phyloP scores from a whole-genome alignment of 2,888 invertebrate genomes.

The Perdita meconis region DNA sequence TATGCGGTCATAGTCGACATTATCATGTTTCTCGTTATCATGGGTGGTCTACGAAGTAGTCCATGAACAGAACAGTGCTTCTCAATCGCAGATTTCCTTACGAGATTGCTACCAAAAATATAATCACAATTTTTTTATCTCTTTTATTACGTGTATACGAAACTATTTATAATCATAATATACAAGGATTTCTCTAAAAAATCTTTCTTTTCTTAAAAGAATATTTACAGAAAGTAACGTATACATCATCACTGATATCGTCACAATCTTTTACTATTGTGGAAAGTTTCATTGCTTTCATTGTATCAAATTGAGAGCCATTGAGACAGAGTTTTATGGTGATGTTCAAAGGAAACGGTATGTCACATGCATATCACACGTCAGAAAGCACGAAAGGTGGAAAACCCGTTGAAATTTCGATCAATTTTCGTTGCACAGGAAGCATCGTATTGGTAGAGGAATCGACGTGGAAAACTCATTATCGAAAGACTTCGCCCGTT shows the following conservation, averaged over 20 bases:
- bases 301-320: constrained; percentile 10
- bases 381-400: constrained; percentile 19
- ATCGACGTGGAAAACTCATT: neutral
- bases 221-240: neutral
- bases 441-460: neutral
- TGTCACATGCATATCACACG: constrained; percentile 31
- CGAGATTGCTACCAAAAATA: neutral
- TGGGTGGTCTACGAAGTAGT: neutral
- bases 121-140: constrained; percentile 1
- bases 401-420: constrained; percentile 15
- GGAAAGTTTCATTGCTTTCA: constrained; percentile 21
- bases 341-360: constrained; percentile 42
- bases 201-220: neutral
- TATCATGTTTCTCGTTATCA: too few species aligned
- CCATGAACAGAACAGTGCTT: constrained; percentile 7
- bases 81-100: neutral
- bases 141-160: neutral
- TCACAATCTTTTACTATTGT: neutral
- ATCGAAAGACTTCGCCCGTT: neutral
- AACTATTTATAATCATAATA: neutral
- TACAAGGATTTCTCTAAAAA: neutral
- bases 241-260: neutral
- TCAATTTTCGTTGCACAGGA: constrained; percentile 2
- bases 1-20: neutral
- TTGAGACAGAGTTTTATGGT: constrained; percentile 18